Evolutionary conservation across 2,113 vertebrate genomes (phyloP).

Genomic region (Isichthys henryi): DNA sequence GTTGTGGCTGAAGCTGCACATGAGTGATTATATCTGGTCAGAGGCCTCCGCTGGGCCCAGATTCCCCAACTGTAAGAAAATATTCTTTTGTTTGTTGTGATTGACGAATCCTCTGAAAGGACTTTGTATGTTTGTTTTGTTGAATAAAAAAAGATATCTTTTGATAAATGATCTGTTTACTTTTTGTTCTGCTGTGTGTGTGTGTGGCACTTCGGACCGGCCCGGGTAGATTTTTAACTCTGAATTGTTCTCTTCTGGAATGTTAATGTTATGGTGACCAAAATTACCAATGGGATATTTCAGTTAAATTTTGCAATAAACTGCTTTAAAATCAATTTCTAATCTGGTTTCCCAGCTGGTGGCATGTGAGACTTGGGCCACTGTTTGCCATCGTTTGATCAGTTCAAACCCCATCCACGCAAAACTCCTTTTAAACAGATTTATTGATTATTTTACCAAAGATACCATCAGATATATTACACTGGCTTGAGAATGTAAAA

Average conservation of each 20-base stretch:
- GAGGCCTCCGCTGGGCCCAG: background rate
- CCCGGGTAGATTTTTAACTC: background rate
- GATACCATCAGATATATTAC: conserved; percentile 62
- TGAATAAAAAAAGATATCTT: conserved; percentile 25
- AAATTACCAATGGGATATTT: background rate
- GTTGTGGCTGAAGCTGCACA: conserved; percentile 33
- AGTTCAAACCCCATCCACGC: background rate
- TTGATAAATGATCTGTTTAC: conserved; percentile 34
- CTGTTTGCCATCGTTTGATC: background rate
- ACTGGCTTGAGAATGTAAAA: conserved; percentile 54
- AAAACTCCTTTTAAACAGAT: conserved; percentile 53
- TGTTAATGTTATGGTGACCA: background rate
- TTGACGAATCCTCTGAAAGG: background rate
- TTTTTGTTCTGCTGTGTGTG: background rate
- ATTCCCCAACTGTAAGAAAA: conserved; percentile 19
- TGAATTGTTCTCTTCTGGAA: background rate
- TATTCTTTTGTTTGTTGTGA: conserved; percentile 29
- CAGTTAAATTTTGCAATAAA: conserved; percentile 1
- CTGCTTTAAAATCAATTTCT: background rate
- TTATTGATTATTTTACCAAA: conserved; percentile 71
- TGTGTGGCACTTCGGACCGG: background rate
- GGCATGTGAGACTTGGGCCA: background rate
- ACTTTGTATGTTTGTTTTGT: conserved; percentile 28
- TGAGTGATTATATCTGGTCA: background rate
- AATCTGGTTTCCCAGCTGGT: background rate